These are phyloP conservation scores for Sparus aurata DNA, from an alignment of 2,797 vertebrate genomes.

Conservation along the genomic window DNA sequence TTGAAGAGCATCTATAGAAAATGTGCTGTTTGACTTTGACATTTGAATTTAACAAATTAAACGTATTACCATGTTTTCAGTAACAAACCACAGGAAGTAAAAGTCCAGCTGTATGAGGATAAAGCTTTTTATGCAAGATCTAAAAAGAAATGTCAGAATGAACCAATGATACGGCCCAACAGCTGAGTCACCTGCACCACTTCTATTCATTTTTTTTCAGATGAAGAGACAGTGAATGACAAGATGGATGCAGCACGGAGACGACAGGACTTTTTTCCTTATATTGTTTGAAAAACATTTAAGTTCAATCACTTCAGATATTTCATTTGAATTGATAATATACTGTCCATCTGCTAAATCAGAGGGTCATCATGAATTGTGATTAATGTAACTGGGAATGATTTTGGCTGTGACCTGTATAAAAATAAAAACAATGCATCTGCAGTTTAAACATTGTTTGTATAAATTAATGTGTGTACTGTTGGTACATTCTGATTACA, in stretches of 20 bases:
- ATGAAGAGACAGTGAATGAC: slow-evolving; percentile 12
- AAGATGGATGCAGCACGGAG: background rate
- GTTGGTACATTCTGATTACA: background rate
- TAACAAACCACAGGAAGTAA: too few species aligned
- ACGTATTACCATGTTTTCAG: too few species aligned
- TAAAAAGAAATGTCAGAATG: background rate
- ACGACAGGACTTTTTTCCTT: background rate
- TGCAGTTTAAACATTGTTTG: background rate
- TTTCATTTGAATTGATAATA: background rate
- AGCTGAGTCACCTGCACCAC: background rate
- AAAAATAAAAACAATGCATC: background rate
- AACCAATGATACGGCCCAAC: background rate
- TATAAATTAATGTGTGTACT: background rate
- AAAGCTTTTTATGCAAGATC: background rate
- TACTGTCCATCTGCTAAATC: background rate
- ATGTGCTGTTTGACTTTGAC: too few species aligned
- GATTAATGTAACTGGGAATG: background rate
- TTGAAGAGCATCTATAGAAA: too few species aligned
- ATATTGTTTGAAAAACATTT: background rate
- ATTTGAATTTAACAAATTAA: too few species aligned
- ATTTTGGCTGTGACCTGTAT: background rate
- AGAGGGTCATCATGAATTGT: background rate
- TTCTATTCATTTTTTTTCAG: background rate
- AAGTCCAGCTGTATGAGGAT: background rate
- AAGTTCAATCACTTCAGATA: too few species aligned